phyloP scores from a whole-genome alignment of 2,113 vertebrate genomes.

The Myxocyprinus asiaticus region DNA sequence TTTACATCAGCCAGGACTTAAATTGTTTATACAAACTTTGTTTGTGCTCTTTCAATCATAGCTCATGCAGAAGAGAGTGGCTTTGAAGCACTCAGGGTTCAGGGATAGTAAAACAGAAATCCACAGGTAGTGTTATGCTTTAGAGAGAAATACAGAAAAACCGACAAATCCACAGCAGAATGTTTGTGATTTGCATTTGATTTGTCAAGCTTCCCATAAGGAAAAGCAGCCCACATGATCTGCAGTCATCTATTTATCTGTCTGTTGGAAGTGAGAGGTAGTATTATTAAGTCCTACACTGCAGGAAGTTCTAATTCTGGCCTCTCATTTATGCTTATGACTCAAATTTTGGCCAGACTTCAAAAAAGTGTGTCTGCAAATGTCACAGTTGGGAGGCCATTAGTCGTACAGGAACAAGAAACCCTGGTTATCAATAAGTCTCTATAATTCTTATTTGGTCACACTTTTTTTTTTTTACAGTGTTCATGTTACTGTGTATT shows the following conservation, averaged over 20 bases:
- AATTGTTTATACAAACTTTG: not conserved
- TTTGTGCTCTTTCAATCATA: not conserved
- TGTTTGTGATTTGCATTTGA: constrained; percentile 24
- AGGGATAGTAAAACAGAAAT: not conserved
- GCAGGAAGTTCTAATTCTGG: not conserved
- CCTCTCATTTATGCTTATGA: too few species aligned
- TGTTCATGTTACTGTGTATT: too few species aligned
- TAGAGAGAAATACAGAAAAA: not conserved
- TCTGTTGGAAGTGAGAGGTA: constrained; percentile 31
- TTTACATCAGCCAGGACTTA: too few species aligned
- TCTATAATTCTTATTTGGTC: too few species aligned
- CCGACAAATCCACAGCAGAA: constrained; percentile 5
- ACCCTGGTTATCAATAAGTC: too few species aligned
- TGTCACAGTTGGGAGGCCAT: not conserved
- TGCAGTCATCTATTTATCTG: constrained; percentile 25
- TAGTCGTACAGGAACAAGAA: too few species aligned
- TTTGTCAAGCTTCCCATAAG: constrained; percentile 23
- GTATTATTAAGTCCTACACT: constrained; percentile 28
- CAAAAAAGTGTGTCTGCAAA: constrained; percentile 14
- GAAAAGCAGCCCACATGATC: constrained; percentile 25
- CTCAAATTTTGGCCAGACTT: constrained; percentile 13
- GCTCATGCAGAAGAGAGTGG: not conserved
- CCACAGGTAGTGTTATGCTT: constrained; percentile 2
- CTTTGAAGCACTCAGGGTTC: not conserved
- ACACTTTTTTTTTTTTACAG: too few species aligned